Evolutionary conservation across 2,797 vertebrate species (phyloP), one percentile per base, ranked within the genome.

Genomic region (Halcyon smyrnensis): DNA sequence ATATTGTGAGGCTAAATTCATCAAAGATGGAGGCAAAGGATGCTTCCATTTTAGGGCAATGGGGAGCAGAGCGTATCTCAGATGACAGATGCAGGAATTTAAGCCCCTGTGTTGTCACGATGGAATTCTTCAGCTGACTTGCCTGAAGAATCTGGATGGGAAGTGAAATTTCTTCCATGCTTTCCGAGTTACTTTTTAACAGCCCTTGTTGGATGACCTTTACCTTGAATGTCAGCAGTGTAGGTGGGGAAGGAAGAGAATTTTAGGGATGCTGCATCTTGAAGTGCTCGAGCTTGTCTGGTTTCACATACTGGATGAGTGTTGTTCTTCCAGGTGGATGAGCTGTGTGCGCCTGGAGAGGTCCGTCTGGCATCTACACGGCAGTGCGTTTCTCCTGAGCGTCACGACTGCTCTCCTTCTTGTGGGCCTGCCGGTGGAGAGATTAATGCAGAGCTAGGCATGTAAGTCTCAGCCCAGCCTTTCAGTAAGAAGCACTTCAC

Each of bases 381-480:
- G 68, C 97, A 97, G 54, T 99, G 99, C 32, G 95, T 98, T 16
- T 91, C 69, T 12, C 98, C 99, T 0, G 96, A 97, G 67, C 91
- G 84, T 9, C 95, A 99, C 60, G 96, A 98, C 89, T 99, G 99
- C 84, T 96, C 98, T n/a, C 59, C 97, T 20, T 96, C 98, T 43
- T 99, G 99, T 53, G 98, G 98, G 43, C 90, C 92, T 2, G 91
- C 51, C 3, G 98, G 98, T 25, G 99, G 99, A 81, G 97, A 97
- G 87, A 97, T 99, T 77, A 98, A 98, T 46, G 59, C 97, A 12
- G 98, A 98, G 76, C 98, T 99, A 97, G 99, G 99, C 97, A 99
- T 99, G 99, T 99, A 93, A 99, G 98, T 90, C 16, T 64, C 60
- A 39, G 51, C 32, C 27, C 32, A 18, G 23, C 57, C 39, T 9